Percentiles rank a stretch among this genome's conserved stretches.
phyloP scores from a whole-genome alignment of 2,888 invertebrate species.

The Ochropleura leucogaster region DNA sequence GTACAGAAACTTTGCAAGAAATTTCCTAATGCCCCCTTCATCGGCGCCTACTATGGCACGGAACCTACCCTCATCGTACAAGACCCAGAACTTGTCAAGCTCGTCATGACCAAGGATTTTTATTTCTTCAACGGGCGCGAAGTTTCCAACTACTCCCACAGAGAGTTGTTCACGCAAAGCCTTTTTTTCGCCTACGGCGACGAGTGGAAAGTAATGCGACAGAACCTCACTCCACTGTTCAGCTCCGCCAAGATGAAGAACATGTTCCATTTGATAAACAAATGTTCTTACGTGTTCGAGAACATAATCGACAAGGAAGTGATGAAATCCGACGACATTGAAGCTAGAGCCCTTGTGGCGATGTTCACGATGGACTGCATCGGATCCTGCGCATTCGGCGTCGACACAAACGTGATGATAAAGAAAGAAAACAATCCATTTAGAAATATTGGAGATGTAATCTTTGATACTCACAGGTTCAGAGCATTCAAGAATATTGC shows the following conservation, averaged over 20 bases:
- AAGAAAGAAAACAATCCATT: constrained; percentile 72
- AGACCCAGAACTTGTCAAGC: constrained; percentile 78
- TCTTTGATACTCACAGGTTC: constrained; percentile 68
- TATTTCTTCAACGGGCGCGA: constrained; percentile 81
- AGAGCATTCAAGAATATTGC: constrained; percentile 68
- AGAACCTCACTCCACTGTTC: constrained; percentile 80
- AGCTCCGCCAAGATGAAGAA: constrained; percentile 81
- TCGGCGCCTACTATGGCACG: constrained; percentile 80
- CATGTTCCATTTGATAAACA: constrained; percentile 80
- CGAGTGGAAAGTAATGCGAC: constrained; percentile 79
- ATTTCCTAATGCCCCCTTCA: constrained; percentile 74
- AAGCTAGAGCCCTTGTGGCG: constrained; percentile 69
- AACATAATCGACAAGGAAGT: constrained; percentile 69
- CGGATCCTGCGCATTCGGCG: constrained; percentile 78
- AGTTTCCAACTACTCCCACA: constrained; percentile 69
- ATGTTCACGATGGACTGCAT: constrained; percentile 81
- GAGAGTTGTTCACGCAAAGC: constrained; percentile 72
- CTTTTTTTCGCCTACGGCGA: constrained; percentile 78
- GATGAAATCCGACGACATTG: constrained; percentile 58
- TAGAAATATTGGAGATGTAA: constrained; percentile 67
- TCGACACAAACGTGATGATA: constrained; percentile 76
- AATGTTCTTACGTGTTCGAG: constrained; percentile 72
- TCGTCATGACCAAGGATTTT: constrained; percentile 78
- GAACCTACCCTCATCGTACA: constrained; percentile 79
- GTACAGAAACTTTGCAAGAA: constrained; percentile 72